A percentile compares a stretch with the other conserved stretches of the same genome.
Conservation (phyloP, 2,797 vertebrate genomes). For the Euthynnus affinis region DNA sequence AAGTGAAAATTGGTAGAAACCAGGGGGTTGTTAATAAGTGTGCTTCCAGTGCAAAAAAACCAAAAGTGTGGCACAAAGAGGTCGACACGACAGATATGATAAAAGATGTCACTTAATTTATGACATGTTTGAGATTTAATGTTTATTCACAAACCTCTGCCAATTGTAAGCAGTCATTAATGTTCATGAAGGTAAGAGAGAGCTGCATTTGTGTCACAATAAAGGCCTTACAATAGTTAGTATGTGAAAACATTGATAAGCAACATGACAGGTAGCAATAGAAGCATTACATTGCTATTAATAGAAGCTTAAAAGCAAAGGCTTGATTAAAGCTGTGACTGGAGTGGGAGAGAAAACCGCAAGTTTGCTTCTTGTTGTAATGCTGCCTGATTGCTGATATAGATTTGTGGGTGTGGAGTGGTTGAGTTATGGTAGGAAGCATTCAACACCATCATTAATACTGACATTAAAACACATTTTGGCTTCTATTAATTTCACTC, state of each 20-base stretch:
- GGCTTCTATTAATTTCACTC: no score
- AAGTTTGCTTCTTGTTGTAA: background rate
- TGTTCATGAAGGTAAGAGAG: background rate
- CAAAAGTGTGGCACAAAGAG: no score
- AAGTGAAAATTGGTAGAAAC: background rate
- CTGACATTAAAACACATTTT: background rate
- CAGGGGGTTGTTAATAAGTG: no score
- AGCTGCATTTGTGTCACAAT: background rate
- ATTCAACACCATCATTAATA: background rate
- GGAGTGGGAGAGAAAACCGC: background rate
- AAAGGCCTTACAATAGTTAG: background rate
- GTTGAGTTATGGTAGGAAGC: background rate
- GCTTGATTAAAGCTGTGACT: background rate
- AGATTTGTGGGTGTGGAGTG: background rate
- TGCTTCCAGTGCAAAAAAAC: no score
- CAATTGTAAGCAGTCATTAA: background rate
- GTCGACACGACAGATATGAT: background rate
- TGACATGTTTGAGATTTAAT: background rate
- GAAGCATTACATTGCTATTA: background rate
- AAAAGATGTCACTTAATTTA: background rate
- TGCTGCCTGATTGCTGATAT: no score
- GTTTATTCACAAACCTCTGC: no score
- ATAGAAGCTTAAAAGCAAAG: background rate
- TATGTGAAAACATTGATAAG: no score
- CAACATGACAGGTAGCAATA: constrained; percentile 1